Evolutionary conservation across 2,888 invertebrate species (phyloP), one percentile per base, ranked within the genome.

Genomic region (Ophion ventricosus): DNA sequence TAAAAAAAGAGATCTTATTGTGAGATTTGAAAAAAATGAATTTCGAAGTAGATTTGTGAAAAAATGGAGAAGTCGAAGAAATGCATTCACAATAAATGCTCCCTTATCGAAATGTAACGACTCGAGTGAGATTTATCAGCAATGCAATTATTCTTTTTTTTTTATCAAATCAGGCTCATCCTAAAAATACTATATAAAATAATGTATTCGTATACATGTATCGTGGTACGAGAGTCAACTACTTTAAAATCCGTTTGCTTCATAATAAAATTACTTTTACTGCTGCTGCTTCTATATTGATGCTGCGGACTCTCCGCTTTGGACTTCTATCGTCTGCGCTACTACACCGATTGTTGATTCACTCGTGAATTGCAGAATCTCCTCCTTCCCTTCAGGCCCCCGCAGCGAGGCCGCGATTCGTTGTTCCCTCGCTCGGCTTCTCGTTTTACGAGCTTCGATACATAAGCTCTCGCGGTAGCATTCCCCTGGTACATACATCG

Each of bases 361-460:
- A 75, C 54, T 82, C 67, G 73, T 23, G 63, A 73, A 79, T 78
- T 70, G 56, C 61, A 79, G 63, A 79, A 49, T 69, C 43, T 35
- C 40, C 69, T 70, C 43, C 35, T 43, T 66, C 40, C 57, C 40
- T 40, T 25, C 26, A 2, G 20, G 29, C 49, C 61, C 66, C 29
- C 20, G 17, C 29, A 35, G 63, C 29, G 14, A 56, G 20, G 40
- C 61, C 64, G 40, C 56, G 70, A 54, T 76, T 66, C 80, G 73
- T 23, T 63, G 49, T 64, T 75, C 76, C 72, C 67, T 80, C 63
- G 3, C 80, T 72, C 80, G 74, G 57, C 69, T 77, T 69, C 83
- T 64, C 67, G 73, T 83, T 83, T 83, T 83, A 83, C 80, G 83
- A 83, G 83, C 73, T 66, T 73, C 83, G 72, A 80, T 76, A 23